Evolutionary conservation across 2,113 vertebrate species (phyloP), one percentile per base, ranked within the genome.

Genomic region (Lepidothrix coronata): DNA sequence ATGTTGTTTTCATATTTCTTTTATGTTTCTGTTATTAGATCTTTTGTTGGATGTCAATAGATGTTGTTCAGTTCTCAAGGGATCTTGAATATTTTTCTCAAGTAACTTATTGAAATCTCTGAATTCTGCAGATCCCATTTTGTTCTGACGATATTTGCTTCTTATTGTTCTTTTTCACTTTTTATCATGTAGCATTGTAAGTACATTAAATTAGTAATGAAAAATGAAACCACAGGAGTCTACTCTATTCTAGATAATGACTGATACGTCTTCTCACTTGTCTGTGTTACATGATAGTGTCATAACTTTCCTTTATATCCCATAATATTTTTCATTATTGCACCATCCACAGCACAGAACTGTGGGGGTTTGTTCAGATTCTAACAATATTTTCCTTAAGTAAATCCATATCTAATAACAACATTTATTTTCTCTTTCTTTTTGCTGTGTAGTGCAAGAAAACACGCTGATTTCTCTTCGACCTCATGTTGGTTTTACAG

Each of bases 391-490:
- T 97, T 96, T 97, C 66, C 61, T 90, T 93, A 95, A 87, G 61
- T 92, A 96, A 96, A 95, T 95, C 83, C 77, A 82, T 89, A 82
- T 86, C 92, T 92, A 96, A 93, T 85, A 97, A 94, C 85, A 79
- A 35, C 83, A 87, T 95, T 91, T 93, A 63, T 96, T 95, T 92
- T 94, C 31, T 89, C 58, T 96, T 81, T 83, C 31, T 86, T 58
- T 59, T 89, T 41, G 33, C 41, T 86, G 24, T 57, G 37, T 65
- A 87, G 65, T 46, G 39, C 65, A 89, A 85, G 71, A 73, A 75
- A 78, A 48, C 5, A 22, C 44, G 51, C 49, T 79, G 71, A 49
- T 91, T 95, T 91, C 84, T 93, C 70, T 97, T 75, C 89, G 94
- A 93, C 79, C 52, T 96, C 84, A 63, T 87, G 57, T 80, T 63